phyloP scores from a whole-genome alignment of 1,140 invertebrate species.

The Habropoda laboriosa region DNA sequence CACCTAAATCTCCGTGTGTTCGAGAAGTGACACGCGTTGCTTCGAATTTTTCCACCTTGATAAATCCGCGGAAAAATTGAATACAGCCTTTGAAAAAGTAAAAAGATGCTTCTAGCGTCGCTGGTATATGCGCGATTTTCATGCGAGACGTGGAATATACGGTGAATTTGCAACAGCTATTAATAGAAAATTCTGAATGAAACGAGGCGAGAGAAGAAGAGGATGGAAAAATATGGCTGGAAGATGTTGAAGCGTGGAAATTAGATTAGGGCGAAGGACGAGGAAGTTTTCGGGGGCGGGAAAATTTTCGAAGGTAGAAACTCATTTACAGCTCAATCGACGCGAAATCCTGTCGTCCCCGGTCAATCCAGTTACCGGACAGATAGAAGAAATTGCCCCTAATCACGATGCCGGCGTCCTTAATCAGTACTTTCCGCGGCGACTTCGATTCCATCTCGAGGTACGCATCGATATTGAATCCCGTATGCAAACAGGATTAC shows the following conservation, averaged over 20 bases:
- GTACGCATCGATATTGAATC: slow-evolving; percentile 16
- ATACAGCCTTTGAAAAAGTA: no score
- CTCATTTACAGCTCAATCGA: slow-evolving; percentile 30
- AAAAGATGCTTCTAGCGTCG: no score
- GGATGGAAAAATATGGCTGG: background rate
- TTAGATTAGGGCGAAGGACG: background rate
- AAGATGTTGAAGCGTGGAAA: background rate
- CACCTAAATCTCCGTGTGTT: background rate
- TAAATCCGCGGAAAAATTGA: background rate
- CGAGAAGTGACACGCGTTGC: background rate
- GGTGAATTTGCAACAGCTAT: background rate
- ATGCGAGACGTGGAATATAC: background rate
- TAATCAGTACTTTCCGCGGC: slow-evolving; percentile 24
- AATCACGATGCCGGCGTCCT: slow-evolving; percentile 22
- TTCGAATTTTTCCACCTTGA: background rate
- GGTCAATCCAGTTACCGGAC: slow-evolving; percentile 37
- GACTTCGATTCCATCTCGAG: background rate
- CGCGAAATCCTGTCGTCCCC: slow-evolving; percentile 35
- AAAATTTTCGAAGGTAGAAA: slow-evolving; percentile 28
- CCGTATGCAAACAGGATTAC: slow-evolving; percentile 19
- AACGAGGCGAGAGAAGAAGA: background rate
- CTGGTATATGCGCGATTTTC: no score
- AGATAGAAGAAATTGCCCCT: slow-evolving; percentile 45
- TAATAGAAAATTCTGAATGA: no score
- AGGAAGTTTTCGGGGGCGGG: background rate